A percentile compares a stretch with the other conserved stretches of the same genome.
phyloP scores from a whole-genome alignment of 1,140 invertebrate species.

The Neuroterus valhalla region DNA sequence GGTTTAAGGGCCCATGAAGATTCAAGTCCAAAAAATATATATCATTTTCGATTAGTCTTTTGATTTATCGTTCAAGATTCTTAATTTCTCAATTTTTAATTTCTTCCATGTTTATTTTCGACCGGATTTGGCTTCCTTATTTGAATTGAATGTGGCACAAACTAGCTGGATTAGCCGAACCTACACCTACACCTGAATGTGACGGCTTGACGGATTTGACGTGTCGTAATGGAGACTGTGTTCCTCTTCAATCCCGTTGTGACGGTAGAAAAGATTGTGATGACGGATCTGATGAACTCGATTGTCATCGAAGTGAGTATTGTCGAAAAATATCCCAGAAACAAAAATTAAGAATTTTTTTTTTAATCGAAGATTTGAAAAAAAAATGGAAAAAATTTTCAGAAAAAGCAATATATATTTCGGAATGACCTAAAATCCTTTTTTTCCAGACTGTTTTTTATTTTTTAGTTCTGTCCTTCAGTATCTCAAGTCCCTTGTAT shows the following conservation, averaged over 20 bases:
- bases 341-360: too few species aligned
- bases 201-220: conserved; percentile 58
- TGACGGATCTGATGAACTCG: conserved; percentile 75
- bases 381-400: too few species aligned
- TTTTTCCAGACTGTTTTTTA: too few species aligned
- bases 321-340: neutral
- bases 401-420: too few species aligned
- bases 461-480: too few species aligned
- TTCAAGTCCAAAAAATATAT: neutral
- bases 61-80: conserved; percentile 19
- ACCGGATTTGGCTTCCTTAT: conserved; percentile 18
- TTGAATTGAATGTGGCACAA: conserved; percentile 23
- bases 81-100: conserved; percentile 34
- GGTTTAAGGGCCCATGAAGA: too few species aligned
- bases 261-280: conserved; percentile 73
- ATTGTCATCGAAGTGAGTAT: conserved; percentile 61
- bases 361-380: too few species aligned
- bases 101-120: conserved; percentile 24
- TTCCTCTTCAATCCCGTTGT: conserved; percentile 73
- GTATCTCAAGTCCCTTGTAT: too few species aligned
- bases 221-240: conserved; percentile 75
- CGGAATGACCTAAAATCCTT: too few species aligned
- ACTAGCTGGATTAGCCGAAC: conserved; percentile 6
- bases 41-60: neutral
- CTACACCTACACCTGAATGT: conserved; percentile 51